Percentiles rank a stretch among this genome's conserved stretches.
Conservation (phyloP, 2,797 vertebrate genomes). For the Pitangus sulphuratus region DNA sequence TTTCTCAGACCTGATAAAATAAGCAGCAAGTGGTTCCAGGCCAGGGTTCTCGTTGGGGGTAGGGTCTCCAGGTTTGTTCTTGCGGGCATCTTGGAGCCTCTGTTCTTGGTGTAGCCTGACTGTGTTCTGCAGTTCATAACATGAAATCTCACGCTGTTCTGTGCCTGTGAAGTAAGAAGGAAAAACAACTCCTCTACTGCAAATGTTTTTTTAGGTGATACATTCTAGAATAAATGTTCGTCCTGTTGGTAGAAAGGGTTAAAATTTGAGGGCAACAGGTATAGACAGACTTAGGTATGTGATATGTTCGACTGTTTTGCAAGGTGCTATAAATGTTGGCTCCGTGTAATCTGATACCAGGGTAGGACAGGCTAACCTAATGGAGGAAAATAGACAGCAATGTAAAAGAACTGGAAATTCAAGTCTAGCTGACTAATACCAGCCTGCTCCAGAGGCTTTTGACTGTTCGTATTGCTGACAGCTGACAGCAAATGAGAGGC, state of each 20-base stretch:
- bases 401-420: slow-evolving; percentile 85
- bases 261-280: slow-evolving; percentile 73
- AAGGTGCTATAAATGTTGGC: slow-evolving; percentile 77
- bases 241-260: slow-evolving; percentile 52
- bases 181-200: background rate
- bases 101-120: background rate
- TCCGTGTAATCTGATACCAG: slow-evolving; percentile 79
- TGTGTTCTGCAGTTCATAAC: rapidly evolving
- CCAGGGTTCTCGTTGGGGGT: background rate
- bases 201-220: background rate
- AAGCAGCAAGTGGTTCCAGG: background rate
- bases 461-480: slow-evolving; percentile 66
- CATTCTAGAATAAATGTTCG: background rate
- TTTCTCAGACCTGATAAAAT: background rate
- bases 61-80: background rate
- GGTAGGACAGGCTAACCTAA: slow-evolving; percentile 66
- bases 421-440: slow-evolving; percentile 78
- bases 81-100: background rate
- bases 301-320: slow-evolving; percentile 75
- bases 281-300: slow-evolving; percentile 77
- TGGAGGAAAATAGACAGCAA: slow-evolving; percentile 77
- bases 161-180: background rate
- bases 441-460: slow-evolving; percentile 51
- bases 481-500: slow-evolving; percentile 65
- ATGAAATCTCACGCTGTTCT: rapidly evolving